phyloP scores from a whole-genome alignment of 1,140 invertebrate genomes.

The Bombus polaris region DNA sequence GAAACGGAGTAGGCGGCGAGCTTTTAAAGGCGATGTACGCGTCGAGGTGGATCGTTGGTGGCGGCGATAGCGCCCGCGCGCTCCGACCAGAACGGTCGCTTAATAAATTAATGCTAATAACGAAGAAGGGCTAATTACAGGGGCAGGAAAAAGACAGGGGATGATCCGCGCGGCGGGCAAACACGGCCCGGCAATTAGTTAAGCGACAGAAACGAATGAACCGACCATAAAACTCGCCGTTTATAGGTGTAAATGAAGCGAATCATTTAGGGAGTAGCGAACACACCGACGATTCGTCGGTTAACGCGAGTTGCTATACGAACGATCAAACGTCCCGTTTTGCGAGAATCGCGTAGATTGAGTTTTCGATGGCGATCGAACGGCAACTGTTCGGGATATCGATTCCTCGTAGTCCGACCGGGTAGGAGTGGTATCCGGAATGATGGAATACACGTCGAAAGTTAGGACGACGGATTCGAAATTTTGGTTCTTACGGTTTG shows the following conservation, averaged over 20 bases:
- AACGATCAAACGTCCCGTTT: not conserved
- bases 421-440: too few relatives aligned
- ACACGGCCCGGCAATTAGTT: constrained; percentile 46
- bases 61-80: not conserved
- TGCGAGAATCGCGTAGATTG: not conserved
- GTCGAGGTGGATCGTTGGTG: not conserved
- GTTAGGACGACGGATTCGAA: not conserved
- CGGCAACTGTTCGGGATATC: not conserved
- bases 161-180: constrained; percentile 23
- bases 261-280: constrained; percentile 22
- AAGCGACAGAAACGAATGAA: constrained; percentile 49
- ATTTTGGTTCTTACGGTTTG: not conserved
- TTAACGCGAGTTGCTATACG: not conserved
- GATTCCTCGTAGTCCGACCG: not conserved
- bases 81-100: not conserved
- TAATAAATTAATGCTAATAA: constrained; percentile 58
- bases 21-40: constrained; percentile 55
- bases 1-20: constrained; percentile 31
- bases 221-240: constrained; percentile 41
- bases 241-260: constrained; percentile 50
- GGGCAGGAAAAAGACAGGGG: constrained; percentile 20
- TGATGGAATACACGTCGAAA: not conserved
- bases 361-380: not conserved
- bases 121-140: constrained; percentile 39
- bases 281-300: not conserved